Evolutionary conservation across 1,140 invertebrate species (phyloP), one percentile per base, ranked within the genome.

Genomic region (Marisa cornuarietis): DNA sequence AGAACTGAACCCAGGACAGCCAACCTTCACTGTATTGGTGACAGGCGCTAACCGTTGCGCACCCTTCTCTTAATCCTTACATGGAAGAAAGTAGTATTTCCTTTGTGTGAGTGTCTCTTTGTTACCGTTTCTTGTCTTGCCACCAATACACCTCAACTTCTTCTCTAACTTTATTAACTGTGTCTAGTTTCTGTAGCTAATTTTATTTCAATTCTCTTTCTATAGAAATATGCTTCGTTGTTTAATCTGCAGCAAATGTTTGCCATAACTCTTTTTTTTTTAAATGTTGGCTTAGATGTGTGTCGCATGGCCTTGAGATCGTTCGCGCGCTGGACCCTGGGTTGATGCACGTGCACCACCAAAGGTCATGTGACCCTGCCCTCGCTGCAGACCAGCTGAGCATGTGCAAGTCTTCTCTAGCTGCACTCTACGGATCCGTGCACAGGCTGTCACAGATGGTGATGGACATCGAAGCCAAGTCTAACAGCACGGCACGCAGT

Each of bases 311-410:
- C 80, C 87, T 96, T 20, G 89, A 89, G 13, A 90, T 93, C 31
- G 95, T 98, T 81, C 93, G 97, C 31, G 93, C 95, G 1, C 93
- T 94, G 0, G 98, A 99, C 90, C 94, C 94, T 0, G 94, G 94
- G 74, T 90, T 99, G 51, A 93, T 98, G 22, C 98, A 99, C 87
- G 93, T 97, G 8, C 98, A 95, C 91, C 97, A 98, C 91, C 93
- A 94, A 16, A 95, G 96, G 22, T 93, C 93, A 79, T 98, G 97
- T 92, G 95, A 96, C 92, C 92, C 91, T 42, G 93, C 93, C 80
- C 92, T 98, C 71, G 93, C 94, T 65, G 90, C 91, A 42, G 91
- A 93, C 58, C 96, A 98, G 90, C 94, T 94, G 80, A 92, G 93
- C 51, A 98, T 98, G 97, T 98, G 97, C 88, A 90, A 58, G 31